A percentile compares a stretch with the other conserved stretches of the same genome.
These are phyloP conservation scores for Halcyon leucocephala DNA, from an alignment of 2,797 vertebrate species.

Conservation along the genomic window DNA sequence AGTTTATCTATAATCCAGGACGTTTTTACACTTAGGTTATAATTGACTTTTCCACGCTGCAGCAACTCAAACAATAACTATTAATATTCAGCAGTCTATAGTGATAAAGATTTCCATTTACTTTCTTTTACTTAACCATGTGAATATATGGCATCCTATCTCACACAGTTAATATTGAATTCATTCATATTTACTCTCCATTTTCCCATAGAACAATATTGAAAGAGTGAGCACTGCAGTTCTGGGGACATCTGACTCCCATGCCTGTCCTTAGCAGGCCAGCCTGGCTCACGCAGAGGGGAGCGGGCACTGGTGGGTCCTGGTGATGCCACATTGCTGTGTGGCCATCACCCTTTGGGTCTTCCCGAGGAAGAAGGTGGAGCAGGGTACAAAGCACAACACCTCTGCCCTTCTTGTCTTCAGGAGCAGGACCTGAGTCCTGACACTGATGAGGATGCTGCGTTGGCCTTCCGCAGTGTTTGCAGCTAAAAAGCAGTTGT, in stretches of 20 bases:
- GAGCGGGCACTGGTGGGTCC: not conserved
- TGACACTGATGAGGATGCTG: fast-evolving
- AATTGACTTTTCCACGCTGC: constrained; percentile 76
- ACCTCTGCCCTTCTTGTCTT: not conserved
- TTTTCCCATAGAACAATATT: constrained; percentile 37
- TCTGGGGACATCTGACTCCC: not conserved
- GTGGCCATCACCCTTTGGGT: not conserved
- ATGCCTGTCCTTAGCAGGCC: fast-evolving
- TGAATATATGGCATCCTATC: constrained; percentile 67
- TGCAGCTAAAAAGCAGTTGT: not conserved
- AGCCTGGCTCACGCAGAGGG: not conserved
- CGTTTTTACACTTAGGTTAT: constrained; percentile 70
- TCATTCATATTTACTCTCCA: constrained; percentile 68
- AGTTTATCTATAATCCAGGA: constrained; percentile 77
- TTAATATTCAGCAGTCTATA: constrained; percentile 77
- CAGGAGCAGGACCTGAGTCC: not conserved
- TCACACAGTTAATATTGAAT: constrained; percentile 45
- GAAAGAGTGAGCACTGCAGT: not conserved
- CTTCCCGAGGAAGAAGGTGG: not conserved
- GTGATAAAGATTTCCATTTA: constrained; percentile 79
- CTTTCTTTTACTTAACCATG: constrained; percentile 48
- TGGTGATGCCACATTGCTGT: not conserved
- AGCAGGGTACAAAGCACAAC: not conserved
- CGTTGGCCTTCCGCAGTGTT: not conserved
- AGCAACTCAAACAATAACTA: constrained; percentile 76